Percentiles rank a stretch among this genome's conserved stretches.
Evolutionary conservation across 2,888 invertebrate genomes (phyloP).

Genomic region (Eristalinus sepulchralis): DNA sequence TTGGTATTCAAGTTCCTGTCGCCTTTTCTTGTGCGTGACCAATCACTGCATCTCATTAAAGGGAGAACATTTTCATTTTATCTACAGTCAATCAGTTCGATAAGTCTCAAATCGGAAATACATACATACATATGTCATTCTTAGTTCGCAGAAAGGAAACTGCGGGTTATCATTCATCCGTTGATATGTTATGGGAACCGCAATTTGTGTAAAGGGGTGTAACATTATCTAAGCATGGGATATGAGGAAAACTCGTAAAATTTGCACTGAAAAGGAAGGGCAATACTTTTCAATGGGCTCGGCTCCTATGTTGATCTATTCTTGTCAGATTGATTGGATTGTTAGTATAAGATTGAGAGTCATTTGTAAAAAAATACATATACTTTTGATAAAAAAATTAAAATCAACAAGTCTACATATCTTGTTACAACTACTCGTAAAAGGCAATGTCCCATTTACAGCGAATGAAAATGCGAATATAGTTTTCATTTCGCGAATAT

Average conservation of each 20-base stretch:
- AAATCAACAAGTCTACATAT: neutral
- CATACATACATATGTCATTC: neutral
- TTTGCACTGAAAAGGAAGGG: neutral
- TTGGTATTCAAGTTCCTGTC: neutral
- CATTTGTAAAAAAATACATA: neutral
- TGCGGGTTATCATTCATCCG: conserved; percentile 15
- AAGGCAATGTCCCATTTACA: too few species aligned
- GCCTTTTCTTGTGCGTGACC: conserved; percentile 25
- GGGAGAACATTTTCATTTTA: conserved; percentile 4
- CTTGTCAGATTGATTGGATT: neutral
- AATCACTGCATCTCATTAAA: conserved; percentile 50
- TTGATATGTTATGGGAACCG: neutral
- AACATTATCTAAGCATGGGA: neutral
- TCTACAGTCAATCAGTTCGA: conserved; percentile 27
- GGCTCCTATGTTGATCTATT: neutral
- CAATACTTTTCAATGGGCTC: too few species aligned
- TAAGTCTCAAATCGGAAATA: conserved; percentile 3
- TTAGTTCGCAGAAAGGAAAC: neutral
- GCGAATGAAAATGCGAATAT: too few species aligned
- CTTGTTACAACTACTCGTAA: too few species aligned
- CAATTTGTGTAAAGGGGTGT: neutral
- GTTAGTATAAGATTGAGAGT: neutral
- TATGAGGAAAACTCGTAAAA: neutral
- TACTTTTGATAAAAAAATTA: too few species aligned
- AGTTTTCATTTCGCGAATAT: neutral